A percentile compares a stretch with the other conserved stretches of the same genome.
Conservation (phyloP, 2,113 vertebrate species). For the Rhegmatorhina hoffmannsi region DNA sequence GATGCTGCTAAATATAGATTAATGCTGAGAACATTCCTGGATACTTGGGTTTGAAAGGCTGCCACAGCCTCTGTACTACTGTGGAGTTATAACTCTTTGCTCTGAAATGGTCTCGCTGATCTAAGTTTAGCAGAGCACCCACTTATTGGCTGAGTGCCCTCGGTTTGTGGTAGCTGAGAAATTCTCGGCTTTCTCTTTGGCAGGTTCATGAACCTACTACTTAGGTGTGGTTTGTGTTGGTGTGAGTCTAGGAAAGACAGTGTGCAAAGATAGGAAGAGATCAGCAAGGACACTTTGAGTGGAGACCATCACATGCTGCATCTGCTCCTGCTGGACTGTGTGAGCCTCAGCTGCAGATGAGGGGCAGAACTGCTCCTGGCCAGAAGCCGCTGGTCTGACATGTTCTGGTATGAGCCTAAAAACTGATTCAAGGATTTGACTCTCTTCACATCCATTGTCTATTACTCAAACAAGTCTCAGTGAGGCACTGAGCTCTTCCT, state of each 20-base stretch:
- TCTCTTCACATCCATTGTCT: background rate
- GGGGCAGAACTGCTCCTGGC: background rate
- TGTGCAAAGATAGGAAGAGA: background rate
- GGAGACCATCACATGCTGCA: background rate
- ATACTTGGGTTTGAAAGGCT: conserved; percentile 50
- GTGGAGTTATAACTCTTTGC: background rate
- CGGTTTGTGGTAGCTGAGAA: conserved; percentile 24
- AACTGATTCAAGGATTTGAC: background rate
- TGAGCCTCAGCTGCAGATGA: background rate
- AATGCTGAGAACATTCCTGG: conserved; percentile 64
- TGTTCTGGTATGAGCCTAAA: background rate
- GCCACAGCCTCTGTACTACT: conserved; percentile 5
- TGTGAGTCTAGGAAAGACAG: background rate
- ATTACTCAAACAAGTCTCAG: background rate
- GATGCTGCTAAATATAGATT: conserved; percentile 50
- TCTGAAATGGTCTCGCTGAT: background rate
- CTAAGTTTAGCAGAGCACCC: conserved; percentile 35
- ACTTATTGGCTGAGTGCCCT: conserved; percentile 3
- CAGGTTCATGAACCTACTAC: background rate
- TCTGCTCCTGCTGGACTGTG: background rate
- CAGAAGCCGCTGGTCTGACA: background rate
- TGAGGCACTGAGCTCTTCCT: background rate
- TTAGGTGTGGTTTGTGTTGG: background rate
- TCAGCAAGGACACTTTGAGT: background rate
- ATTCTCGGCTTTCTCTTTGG: conserved; percentile 22